Evolutionary conservation across 2,797 vertebrate species (phyloP).

Genomic region (Aplochiton taeniatus): DNA sequence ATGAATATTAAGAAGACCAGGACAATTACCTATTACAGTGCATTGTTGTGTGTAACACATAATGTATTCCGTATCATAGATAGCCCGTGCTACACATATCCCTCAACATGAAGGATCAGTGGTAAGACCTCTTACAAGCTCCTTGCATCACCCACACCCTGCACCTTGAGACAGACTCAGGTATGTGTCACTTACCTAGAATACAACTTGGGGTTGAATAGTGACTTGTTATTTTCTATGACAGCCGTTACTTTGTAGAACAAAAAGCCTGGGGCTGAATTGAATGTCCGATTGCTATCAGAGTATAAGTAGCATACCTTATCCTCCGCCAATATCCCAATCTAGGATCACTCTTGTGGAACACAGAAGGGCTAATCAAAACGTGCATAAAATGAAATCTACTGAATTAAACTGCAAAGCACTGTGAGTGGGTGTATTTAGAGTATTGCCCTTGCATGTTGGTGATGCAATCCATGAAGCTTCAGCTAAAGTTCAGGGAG

Average conservation of each 20-base stretch:
- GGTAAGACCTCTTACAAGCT: conserved; percentile 58
- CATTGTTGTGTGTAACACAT: neutral
- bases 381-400: too few relatives aligned
- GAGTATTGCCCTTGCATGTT: neutral
- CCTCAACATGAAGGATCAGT: neutral
- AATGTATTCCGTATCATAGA: neutral
- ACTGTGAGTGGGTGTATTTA: neutral
- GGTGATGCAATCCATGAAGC: neutral
- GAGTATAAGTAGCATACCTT: too few relatives aligned
- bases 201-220: conserved; percentile 52
- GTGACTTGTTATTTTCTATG: conserved; percentile 37
- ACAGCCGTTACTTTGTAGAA: conserved; percentile 44
- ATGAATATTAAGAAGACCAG: too few relatives aligned
- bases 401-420: too few relatives aligned
- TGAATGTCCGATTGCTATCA: too few relatives aligned
- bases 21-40: too few relatives aligned
- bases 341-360: too few relatives aligned
- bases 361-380: too few relatives aligned
- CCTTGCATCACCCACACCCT: conserved; percentile 68
- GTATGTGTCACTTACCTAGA: conserved; percentile 61
- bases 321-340: too few relatives aligned
- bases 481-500: too few relatives aligned
- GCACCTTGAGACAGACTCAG: conserved; percentile 48
- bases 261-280: too few relatives aligned
- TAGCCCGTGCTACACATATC: neutral